Percentiles rank a stretch among this genome's conserved stretches.
Conservation (phyloP, 2,113 vertebrate species). For the Guaruba guarouba region DNA sequence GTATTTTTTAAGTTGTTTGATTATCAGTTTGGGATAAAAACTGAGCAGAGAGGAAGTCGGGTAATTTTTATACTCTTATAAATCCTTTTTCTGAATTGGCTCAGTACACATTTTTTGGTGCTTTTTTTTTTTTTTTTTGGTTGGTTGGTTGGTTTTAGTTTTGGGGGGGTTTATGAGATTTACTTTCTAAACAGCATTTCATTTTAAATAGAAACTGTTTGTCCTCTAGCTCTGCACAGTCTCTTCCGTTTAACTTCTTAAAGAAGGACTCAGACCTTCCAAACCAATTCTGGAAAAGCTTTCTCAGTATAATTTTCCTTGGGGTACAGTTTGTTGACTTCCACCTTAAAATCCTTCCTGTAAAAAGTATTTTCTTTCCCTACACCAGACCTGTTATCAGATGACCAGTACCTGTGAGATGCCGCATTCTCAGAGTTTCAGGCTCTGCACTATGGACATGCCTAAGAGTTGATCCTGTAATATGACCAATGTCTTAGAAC, state of each 20-base stretch:
- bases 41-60: not conserved
- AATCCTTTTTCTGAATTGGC: not conserved
- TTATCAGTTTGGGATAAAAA: not conserved
- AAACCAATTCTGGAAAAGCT: not conserved
- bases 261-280: not conserved
- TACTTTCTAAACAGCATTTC: not conserved
- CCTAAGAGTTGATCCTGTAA: not conserved
- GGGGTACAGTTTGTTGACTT: not conserved
- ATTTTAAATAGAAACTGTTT: not conserved
- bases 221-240: not conserved
- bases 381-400: not conserved
- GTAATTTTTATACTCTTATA: not conserved
- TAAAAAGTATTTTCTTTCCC: not conserved
- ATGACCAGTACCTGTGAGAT: accelerated
- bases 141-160: not conserved
- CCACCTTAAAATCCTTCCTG: not conserved
- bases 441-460: not conserved
- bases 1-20: not conserved
- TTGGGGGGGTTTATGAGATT: not conserved
- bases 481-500: not conserved
- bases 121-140: not conserved
- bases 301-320: not conserved
- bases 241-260: not conserved
- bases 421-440: not conserved
- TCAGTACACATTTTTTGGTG: not conserved